Conservation (phyloP, 2,797 vertebrate genomes). For the Myotis pilosus region DNA sequence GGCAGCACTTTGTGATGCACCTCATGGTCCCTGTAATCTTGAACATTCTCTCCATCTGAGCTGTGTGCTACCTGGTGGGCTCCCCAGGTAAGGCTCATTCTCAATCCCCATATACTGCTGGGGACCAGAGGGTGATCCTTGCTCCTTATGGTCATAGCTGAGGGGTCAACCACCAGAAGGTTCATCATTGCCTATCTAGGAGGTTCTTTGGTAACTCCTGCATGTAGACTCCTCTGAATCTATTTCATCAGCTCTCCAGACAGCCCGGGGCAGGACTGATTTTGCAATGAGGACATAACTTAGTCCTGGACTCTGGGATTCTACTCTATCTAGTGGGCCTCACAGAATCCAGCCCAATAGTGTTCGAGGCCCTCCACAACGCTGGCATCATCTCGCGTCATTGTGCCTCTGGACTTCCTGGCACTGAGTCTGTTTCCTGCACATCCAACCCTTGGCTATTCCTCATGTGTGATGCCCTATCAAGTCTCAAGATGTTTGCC, state of each 20-base stretch:
- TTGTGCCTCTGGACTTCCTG: fast-evolving
- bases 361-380: not conserved
- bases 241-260: not conserved
- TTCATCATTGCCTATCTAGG: not conserved
- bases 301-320: not conserved
- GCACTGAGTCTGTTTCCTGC: not conserved
- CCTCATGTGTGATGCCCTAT: no score
- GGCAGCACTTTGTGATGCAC: not conserved
- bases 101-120: not conserved
- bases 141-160: not conserved
- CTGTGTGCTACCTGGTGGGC: not conserved
- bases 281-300: not conserved
- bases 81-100: not conserved
- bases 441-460: not conserved
- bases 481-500: not conserved
- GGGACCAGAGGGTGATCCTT: not conserved
- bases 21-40: not conserved
- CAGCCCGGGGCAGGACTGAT: not conserved
- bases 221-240: not conserved
- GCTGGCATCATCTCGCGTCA: not conserved
- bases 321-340: not conserved
- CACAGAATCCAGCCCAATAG: not conserved
- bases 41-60: not conserved
- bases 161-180: not conserved
- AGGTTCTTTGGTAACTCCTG: not conserved